A percentile compares a stretch with the other conserved stretches of the same genome.
Evolutionary conservation across 2,113 vertebrate species (phyloP).

Genomic region (Hydrolagus affinis): DNA sequence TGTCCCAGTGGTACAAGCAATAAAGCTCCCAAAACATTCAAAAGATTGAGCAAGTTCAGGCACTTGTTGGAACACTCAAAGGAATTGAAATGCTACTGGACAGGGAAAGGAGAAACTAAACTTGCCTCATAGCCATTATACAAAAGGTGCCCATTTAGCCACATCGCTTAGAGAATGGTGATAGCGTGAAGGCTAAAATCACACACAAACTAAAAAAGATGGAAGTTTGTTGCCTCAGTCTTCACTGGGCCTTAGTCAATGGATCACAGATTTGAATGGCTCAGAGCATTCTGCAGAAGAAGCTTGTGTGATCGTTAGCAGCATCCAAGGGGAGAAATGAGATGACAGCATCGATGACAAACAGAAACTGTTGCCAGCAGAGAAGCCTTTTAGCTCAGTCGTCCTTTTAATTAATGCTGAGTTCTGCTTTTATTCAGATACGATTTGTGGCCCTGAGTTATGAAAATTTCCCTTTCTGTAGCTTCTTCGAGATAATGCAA

Average conservation of each 20-base stretch:
- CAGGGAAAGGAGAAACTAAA: background rate
- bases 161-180: too few species aligned
- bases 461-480: background rate
- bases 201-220: too few species aligned
- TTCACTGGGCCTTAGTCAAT: too few species aligned
- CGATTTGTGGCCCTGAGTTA: background rate
- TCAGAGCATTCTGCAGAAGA: background rate
- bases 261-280: background rate
- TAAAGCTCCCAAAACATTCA: background rate
- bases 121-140: background rate
- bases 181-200: too few species aligned
- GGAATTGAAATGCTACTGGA: background rate
- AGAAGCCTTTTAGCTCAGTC: background rate
- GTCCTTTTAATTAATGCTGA: background rate
- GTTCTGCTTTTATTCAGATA: background rate
- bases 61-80: background rate
- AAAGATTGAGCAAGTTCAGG: background rate
- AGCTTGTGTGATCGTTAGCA: background rate
- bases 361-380: background rate
- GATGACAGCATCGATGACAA: background rate
- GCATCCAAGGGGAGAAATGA: background rate
- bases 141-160: too few species aligned
- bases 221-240: too few species aligned
- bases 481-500: background rate
- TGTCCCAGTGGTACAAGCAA: background rate